Conservation (phyloP, 2,113 vertebrate species). For the Phainopepla nitens region DNA sequence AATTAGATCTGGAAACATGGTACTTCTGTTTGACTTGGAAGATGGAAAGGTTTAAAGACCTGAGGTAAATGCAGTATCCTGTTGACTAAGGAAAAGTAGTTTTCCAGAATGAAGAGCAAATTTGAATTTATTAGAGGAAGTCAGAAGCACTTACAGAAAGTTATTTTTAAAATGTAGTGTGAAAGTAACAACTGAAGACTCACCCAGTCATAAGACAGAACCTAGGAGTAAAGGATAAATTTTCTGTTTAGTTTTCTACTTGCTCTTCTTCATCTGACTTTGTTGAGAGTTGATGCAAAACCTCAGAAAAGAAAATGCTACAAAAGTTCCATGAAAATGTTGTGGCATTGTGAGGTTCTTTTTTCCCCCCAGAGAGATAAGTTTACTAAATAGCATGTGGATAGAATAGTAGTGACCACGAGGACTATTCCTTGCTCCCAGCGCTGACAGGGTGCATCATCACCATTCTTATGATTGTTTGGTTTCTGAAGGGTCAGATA, state of each 20-base stretch:
- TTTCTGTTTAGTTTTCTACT: background rate
- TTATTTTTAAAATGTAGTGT: rapidly evolving
- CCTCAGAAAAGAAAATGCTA: background rate
- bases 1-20: background rate
- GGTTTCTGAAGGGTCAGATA: background rate
- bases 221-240: background rate
- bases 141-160: background rate
- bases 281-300: background rate
- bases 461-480: background rate
- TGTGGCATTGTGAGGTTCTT: background rate
- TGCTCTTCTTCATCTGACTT: background rate
- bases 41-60: background rate
- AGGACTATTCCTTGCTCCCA: background rate
- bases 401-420: background rate
- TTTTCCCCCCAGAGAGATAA: rapidly evolving
- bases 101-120: background rate
- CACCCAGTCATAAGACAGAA: background rate
- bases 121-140: background rate
- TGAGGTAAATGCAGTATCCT: background rate
- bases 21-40: background rate
- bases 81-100: background rate
- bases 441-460: background rate
- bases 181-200: background rate
- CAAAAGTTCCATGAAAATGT: background rate
- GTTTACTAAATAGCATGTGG: background rate